These are phyloP conservation scores for Heliornis fulica DNA, from an alignment of 2,113 vertebrate genomes.

Conservation along the genomic window DNA sequence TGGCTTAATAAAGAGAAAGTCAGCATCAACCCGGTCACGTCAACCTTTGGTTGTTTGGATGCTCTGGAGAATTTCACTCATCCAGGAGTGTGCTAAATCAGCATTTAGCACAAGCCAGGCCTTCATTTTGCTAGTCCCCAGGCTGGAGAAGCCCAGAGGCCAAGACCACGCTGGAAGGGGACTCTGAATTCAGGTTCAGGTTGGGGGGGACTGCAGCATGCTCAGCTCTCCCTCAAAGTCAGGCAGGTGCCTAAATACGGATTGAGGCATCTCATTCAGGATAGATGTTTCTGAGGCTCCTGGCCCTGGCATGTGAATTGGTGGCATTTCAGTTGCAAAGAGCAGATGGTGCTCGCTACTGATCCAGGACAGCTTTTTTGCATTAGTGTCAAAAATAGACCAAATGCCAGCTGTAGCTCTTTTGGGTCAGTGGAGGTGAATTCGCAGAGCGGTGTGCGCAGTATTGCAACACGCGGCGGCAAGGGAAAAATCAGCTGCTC, in stretches of 20 bases:
- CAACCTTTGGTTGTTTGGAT: background rate
- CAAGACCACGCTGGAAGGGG: background rate
- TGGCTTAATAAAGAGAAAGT: background rate
- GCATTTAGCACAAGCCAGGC: background rate
- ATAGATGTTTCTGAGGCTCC: conserved; percentile 29
- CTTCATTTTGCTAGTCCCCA: background rate
- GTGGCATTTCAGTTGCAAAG: conserved; percentile 33
- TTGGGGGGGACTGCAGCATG: background rate
- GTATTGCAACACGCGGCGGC: background rate
- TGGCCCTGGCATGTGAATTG: conserved; percentile 20
- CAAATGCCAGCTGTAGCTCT: conserved; percentile 24
- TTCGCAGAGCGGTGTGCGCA: background rate
- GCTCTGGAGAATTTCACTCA: background rate
- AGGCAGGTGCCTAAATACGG: background rate
- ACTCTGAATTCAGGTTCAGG: background rate
- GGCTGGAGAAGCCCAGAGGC: background rate
- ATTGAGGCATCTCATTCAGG: background rate
- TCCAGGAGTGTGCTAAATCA: background rate
- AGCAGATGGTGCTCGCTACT: conserved; percentile 29
- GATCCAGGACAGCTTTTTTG: conserved; percentile 47
- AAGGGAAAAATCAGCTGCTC: background rate
- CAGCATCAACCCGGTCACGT: background rate
- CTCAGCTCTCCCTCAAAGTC: background rate
- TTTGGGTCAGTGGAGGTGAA: conserved; percentile 38
- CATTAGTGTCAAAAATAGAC: conserved; percentile 46